Conservation (phyloP, 2,797 vertebrate genomes). For the Spheniscus humboldti region DNA sequence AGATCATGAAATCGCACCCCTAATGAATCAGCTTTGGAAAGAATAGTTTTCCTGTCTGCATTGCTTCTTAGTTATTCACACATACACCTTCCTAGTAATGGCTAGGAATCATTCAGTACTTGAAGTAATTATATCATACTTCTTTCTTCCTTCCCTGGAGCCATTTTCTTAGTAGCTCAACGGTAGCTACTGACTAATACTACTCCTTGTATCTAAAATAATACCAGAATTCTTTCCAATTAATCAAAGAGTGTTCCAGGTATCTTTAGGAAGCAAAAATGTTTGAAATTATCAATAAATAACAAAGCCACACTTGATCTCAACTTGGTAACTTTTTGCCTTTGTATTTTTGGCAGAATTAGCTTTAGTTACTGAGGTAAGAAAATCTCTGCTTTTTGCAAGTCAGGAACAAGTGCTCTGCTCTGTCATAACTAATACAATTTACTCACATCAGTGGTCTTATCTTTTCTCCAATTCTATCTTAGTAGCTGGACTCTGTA, state of each 20-base stretch:
- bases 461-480: background rate
- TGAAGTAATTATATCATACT: background rate
- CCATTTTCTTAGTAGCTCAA: background rate
- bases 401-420: background rate
- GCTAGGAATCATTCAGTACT: background rate
- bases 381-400: background rate
- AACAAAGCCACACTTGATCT: background rate
- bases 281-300: background rate
- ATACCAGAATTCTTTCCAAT: background rate
- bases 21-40: background rate
- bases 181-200: background rate
- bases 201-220: background rate
- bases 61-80: background rate
- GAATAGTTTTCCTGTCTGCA: background rate
- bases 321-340: background rate
- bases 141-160: background rate
- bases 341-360: background rate
- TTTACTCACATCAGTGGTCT: background rate
- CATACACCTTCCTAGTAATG: background rate
- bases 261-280: background rate
- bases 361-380: background rate
- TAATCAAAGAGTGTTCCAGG: background rate
- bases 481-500: background rate
- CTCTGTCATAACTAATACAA: background rate
- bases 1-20: background rate